Evolutionary conservation across 1,140 invertebrate genomes (phyloP), one percentile per base, ranked within the genome.

Genomic region (Rhizoglyphus robini): DNA sequence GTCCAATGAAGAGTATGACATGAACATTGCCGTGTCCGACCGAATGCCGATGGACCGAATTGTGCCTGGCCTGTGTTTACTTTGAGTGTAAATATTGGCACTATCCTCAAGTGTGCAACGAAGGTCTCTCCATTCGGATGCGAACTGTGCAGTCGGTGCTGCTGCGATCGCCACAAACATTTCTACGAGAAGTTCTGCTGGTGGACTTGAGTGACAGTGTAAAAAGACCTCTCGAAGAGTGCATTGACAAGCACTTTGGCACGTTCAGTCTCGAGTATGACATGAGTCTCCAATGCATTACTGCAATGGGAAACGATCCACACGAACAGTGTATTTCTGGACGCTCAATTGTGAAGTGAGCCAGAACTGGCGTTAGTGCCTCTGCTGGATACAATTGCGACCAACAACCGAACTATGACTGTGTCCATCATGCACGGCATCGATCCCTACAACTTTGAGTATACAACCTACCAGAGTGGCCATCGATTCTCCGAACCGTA

Each of bases 171-270:
- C 96, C 95, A 0, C 83, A 86, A 4, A 80, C 95, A 72, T 81
- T 96, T 69, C 79, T 99, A 1, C 85, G 97, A 74, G 96, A 99
- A 81, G 81, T 99, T 72, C 81, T 99, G n/a, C 79, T 99, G 70
- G 95, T 99, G 0, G 96, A 99, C 78, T n/a, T n/a, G n/a, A 96
- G 99, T 76, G 96, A 81, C 75, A 97, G 93, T 70, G 87, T 95
- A 76, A 99, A 97, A 84, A 82, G 54, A 34, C 60, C 46, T 49
- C 62, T 69, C 2, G 65, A 69, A 38, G 58, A 18, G 4, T 66
- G 48, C 34, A 64, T 65, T 20, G 46, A 25, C 65, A 65, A 73
- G 49, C 65, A 73, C 15, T 75, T 75, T 63, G 71, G 70, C 29
- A 11, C 34, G 1, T 67, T 67, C 20, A 65, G n/a, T n/a, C n/a